Evolutionary conservation across 2,797 vertebrate species (phyloP).

Genomic region (Aeoliscus strigatus): DNA sequence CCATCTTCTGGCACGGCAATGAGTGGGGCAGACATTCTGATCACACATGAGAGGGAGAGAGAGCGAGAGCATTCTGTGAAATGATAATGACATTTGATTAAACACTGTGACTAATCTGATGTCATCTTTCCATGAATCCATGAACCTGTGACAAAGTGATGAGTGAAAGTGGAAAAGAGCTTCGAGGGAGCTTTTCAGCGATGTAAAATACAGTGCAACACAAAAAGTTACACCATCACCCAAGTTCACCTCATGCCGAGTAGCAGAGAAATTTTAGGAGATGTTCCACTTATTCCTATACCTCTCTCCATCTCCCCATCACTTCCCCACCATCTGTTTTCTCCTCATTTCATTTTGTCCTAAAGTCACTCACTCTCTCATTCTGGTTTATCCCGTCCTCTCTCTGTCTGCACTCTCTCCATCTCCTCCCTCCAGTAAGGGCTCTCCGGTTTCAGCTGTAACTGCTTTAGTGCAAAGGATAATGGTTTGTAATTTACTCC

Average conservation of each 20-base stretch:
- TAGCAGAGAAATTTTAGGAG: constrained; percentile 30
- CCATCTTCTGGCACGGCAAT: too few relatives aligned
- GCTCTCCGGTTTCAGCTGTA: constrained; percentile 58
- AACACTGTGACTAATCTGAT: constrained; percentile 58
- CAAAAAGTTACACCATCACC: constrained; percentile 13
- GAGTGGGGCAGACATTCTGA: too few relatives aligned
- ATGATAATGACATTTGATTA: constrained; percentile 63
- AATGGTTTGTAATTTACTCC: constrained; percentile 68
- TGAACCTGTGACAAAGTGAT: constrained; percentile 50
- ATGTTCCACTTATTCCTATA: constrained; percentile 1
- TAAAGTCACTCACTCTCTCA: constrained; percentile 24
- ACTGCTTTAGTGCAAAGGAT: constrained; percentile 55
- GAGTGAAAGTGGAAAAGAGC: constrained; percentile 17
- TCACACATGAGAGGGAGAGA: too few relatives aligned
- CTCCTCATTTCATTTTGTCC: constrained; percentile 29
- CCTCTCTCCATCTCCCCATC: constrained; percentile 14
- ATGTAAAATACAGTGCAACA: constrained; percentile 8
- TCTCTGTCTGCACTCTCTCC: constrained; percentile 13
- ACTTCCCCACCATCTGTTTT: constrained; percentile 21
- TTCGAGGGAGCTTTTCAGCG: too few relatives aligned
- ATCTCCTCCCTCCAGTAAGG: constrained; percentile 32
- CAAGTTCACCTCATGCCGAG: constrained; percentile 15
- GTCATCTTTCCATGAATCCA: constrained; percentile 47
- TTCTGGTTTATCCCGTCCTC: constrained; percentile 10
- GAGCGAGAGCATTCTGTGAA: too few relatives aligned